Base-by-base conservation (phyloP, 2,797 vertebrate genomes). In the Bovichtus diacanthus region DNA sequence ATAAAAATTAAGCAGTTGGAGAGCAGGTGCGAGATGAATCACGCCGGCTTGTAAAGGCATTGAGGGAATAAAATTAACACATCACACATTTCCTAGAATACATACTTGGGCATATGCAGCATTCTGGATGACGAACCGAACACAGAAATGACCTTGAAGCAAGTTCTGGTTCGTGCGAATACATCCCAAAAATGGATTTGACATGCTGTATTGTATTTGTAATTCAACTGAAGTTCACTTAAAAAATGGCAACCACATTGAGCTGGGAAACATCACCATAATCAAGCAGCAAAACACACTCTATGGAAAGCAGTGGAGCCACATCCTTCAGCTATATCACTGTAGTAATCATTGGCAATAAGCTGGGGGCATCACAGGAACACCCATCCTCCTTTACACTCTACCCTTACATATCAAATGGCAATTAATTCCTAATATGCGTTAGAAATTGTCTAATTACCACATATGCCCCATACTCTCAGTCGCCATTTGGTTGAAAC, bases 391-490 rank as follows among this genome's bases (percentile, higher is more conserved):
- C 70, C 59, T 91, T 90, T 87, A 88, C 87, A 78, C 83, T 80
- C 43, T 54, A 84, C 81, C 84, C 76, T 80, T 87, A 79, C 68
- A 90, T 89, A 91, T 88, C 84, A 87, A 90, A 87, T 80, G 71
- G 80, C 81, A 93, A 91, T 94, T 93, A 83, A 92, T 90, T 83
- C 70, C 72, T 90, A 86, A 91, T 92, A 90, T 84, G 87, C 80
- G 87, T 89, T 85, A 82, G 75, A 86, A 90, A 88, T 88, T 55
- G 76, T 75, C 75, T 92, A 89, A 91, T 91, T 91, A 88, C 69
- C 67, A 74, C 87, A 80, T 60, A 58, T 86, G 78, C 80, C 82
- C 54, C 67, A 76, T 80, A 16, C 67, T 76, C 74, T 56, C 43
- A 6, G 54, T 50, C 46, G 9, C 83, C 82, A 78, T 80, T 85